phyloP scores from a whole-genome alignment of 2,113 vertebrate species.

The Chionodraco myersi region DNA sequence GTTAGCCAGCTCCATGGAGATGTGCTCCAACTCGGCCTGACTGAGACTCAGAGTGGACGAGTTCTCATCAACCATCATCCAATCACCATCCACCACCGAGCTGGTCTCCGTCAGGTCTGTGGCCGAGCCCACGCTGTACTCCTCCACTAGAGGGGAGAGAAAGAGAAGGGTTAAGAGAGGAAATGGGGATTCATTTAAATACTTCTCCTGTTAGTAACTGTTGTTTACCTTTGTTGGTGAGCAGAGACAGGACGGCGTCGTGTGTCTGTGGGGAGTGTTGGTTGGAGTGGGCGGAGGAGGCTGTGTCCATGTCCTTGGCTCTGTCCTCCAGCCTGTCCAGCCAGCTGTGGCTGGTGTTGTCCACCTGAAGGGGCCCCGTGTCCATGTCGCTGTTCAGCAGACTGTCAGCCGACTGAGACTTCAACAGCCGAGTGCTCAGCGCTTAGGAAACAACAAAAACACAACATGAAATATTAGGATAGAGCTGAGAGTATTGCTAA shows the following conservation, averaged over 20 bases:
- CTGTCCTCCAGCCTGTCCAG: constrained; percentile 84
- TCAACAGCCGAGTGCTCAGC: constrained; percentile 89
- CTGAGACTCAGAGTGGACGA: constrained; percentile 92
- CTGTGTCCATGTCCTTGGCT: constrained; percentile 88
- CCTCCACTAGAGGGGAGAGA: constrained; percentile 86
- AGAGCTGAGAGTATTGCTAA: not conserved
- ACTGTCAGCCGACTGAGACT: constrained; percentile 92
- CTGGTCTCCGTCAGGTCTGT: constrained; percentile 98
- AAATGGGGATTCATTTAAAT: too few species aligned
- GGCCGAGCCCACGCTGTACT: constrained; percentile 97
- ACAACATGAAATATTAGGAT: not conserved
- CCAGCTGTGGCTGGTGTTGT: constrained; percentile 89
- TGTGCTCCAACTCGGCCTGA: constrained; percentile 95
- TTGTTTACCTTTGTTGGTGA: constrained; percentile 91
- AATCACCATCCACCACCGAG: constrained; percentile 97
- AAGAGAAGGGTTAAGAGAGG: not conserved
- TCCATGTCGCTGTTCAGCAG: constrained; percentile 91
- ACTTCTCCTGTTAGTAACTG: not conserved
- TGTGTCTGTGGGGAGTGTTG: constrained; percentile 89
- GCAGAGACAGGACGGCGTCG: constrained; percentile 94
- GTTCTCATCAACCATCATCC: constrained; percentile 97
- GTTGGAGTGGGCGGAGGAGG: constrained; percentile 84
- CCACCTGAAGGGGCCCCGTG: constrained; percentile 75
- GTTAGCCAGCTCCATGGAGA: constrained; percentile 96
- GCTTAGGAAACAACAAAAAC: constrained; percentile 65